Evolutionary conservation across 2,113 vertebrate species (phyloP), one percentile per base, ranked within the genome.

Genomic region (Channa argus): DNA sequence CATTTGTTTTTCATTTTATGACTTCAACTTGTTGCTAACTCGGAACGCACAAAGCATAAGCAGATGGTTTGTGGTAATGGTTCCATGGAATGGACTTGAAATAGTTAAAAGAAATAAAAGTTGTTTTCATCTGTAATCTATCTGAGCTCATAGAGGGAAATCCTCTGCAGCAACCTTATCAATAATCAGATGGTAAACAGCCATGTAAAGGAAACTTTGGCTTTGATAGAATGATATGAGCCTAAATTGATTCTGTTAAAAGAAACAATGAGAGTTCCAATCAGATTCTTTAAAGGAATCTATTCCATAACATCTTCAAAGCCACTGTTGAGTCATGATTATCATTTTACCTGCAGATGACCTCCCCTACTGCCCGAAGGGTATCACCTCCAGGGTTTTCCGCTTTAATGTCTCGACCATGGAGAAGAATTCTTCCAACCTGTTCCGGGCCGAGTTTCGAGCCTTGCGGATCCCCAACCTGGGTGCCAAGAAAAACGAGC

Each of bases 361-460:
- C 74, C 84, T 99, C 88, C 87, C 88, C 3, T 93, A 92, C 92
- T 99, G 97, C 89, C 95, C 95, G 39, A 99, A 97, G 92, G 95
- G 96, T 37, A 94, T 96, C 85, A 99, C 96, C 63, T 96, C 97
- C 86, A 98, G 96, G 2, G 93, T 97, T 54, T 99, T 98, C 92
- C 96, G 95, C 83, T 99, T 99, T 92, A 97, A 99, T 0, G 97
- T 99, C 79, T 98, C 98, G 0, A 92, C 94, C 6, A 96, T 98
- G 94, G 98, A 99, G 94, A 97, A 96, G 91, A 99, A 99, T 85
- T 94, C 95, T 91, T 97, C 95, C 91, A 98, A 97, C 89, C 91
- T 99, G 71, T 98, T 99, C 92, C 95, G 97, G 68, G 98, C 98
- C 0, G 98, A 99, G 91, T 99, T 99, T 81, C 95, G 98, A 50